Percentiles rank a stretch among this genome's conserved stretches.
Conservation (phyloP, 2,888 invertebrate species). For the Synergus itoensis region DNA sequence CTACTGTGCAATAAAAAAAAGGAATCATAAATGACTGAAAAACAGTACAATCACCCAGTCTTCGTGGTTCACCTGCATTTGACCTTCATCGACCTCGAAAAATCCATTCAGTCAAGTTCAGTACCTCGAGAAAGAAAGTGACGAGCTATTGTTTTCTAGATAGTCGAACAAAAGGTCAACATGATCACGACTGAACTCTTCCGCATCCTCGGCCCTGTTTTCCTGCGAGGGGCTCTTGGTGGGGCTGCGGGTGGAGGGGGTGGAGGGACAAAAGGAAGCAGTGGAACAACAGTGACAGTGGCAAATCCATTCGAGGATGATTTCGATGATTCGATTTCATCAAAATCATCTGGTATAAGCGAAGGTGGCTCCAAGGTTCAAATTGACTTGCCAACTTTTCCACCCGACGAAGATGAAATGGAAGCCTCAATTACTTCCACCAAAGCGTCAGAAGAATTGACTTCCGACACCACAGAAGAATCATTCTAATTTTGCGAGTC, state of each 20-base stretch:
- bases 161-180: conserved; percentile 89
- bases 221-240: conserved; percentile 83
- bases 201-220: conserved; percentile 87
- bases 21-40: conserved; percentile 4
- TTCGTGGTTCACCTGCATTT: conserved; percentile 39
- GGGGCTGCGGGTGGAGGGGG: conserved; percentile 75
- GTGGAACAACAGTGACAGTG: conserved; percentile 76
- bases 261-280: conserved; percentile 55
- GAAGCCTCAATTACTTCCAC: conserved; percentile 50
- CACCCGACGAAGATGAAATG: conserved; percentile 83
- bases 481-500: neutral
- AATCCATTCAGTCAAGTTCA: conserved; percentile 10
- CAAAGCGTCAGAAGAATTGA: conserved; percentile 54
- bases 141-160: conserved; percentile 79
- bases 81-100: conserved; percentile 38
- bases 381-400: conserved; percentile 84
- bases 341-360: conserved; percentile 70
- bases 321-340: conserved; percentile 70
- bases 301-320: conserved; percentile 75
- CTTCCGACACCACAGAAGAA: conserved; percentile 42
- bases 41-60: conserved; percentile 2
- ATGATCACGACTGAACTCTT: conserved; percentile 86
- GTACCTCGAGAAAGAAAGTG: conserved; percentile 43
- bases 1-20: neutral
- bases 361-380: conserved; percentile 80